Evolutionary conservation across 2,797 vertebrate species (phyloP), one percentile per base, ranked within the genome.

Genomic region (Lateolabrax maculatus): DNA sequence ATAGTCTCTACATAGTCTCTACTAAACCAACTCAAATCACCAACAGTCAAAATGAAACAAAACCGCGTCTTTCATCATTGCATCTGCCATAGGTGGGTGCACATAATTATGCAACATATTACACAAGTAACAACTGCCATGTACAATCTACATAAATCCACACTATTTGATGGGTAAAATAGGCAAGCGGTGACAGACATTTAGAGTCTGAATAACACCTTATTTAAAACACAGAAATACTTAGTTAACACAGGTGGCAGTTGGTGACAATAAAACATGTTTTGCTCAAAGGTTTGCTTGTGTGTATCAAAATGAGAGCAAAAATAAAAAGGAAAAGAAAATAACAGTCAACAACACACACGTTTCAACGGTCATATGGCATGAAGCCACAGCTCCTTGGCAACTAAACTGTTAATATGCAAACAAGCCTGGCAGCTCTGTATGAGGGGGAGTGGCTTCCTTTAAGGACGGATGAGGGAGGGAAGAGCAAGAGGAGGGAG

Each of bases 391-490:
- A 82, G 87, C 86, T 89, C 90, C 79, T 86, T 89, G 91, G 95
- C 89, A 91, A 93, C 92, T 62, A 86, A 95, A 95, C 93, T 75
- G 95, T 96, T 96, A 96, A 96, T 91, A 96, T 96, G 95, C 93
- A 96, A 96, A 96, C 87, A 70, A 85, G 84, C 65, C 72, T 83
- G 85, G 89, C 87, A 89, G 87, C 84, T 79, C 90, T 84, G 75
- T 90, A 60, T 67, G 64, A 87, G 79, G 81, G 85, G 94, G 93
- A 91, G 94, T 88, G 90, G 93, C 89, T 90, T 91, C 79, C 70
- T 85, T 88, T 88, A 58, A 86, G 87, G 81, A 83, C 79, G 62
- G 81, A 87, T 48, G 83, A 87, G 86, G 87, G 86, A 87, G 77
- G 86, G 82, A 64, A 71, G 65, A 71, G 55, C 80, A 72, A 55